Conservation (phyloP, 35 echinoderm and acorn worm species). For the Apostichopus californicus region DNA sequence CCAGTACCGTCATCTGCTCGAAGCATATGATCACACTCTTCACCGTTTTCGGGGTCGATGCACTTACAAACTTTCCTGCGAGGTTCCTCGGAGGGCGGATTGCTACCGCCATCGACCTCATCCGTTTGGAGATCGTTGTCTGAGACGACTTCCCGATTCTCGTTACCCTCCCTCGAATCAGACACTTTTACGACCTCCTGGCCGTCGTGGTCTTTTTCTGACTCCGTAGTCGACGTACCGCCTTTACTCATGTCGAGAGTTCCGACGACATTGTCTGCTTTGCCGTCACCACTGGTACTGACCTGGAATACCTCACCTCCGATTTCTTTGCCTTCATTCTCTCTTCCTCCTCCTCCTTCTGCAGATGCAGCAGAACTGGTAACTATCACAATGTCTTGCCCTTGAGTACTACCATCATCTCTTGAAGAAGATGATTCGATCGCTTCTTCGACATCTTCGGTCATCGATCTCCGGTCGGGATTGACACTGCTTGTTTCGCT, state of each 20-base stretch:
- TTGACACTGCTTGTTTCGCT: not conserved
- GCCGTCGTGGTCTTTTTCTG: not conserved
- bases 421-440: not conserved
- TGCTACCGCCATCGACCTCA: not conserved
- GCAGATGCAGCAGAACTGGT: not conserved
- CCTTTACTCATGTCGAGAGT: no score
- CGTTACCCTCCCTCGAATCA: not conserved
- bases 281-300: no score
- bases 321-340: no score
- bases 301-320: no score
- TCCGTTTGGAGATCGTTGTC: not conserved
- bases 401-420: not conserved
- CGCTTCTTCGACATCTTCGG: not conserved
- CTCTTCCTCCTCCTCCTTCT: no score
- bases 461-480: not conserved
- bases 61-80: constrained; percentile 20
- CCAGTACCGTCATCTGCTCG: not conserved
- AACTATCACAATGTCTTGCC: not conserved
- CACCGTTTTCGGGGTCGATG: constrained; percentile 37
- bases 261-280: no score
- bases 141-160: not conserved
- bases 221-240: not conserved
- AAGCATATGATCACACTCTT: constrained; percentile 16
- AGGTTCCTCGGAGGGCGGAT: not conserved
- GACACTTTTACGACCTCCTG: not conserved